A percentile compares a stretch with the other conserved stretches of the same genome.
These are phyloP conservation scores for Odocoileus virginianus DNA, from an alignment of 2,113 vertebrate species.

Conservation along the genomic window DNA sequence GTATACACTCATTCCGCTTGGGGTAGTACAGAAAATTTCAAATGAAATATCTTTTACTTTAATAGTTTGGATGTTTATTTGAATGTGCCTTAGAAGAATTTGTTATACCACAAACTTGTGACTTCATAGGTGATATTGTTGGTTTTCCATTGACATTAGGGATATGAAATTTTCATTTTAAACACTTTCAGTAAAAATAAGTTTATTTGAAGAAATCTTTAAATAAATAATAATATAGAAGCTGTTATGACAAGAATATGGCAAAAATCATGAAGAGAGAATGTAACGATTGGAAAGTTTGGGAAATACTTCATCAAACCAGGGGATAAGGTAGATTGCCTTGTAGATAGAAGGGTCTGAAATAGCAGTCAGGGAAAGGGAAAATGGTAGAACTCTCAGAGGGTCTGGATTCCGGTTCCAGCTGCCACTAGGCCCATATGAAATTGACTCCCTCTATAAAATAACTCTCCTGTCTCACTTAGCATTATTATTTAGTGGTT, in stretches of 20 bases:
- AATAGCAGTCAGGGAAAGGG: background rate
- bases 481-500: background rate
- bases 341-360: background rate
- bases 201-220: constrained; percentile 1
- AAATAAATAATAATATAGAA: background rate
- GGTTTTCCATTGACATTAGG: background rate
- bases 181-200: constrained; percentile 1
- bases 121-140: background rate
- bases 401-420: background rate
- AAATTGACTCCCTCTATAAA: background rate
- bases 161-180: background rate
- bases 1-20: background rate
- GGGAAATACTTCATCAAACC: background rate
- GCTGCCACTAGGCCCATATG: background rate
- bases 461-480: background rate
- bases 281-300: background rate
- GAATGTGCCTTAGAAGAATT: constrained; percentile 4
- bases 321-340: background rate
- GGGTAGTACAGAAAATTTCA: background rate
- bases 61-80: background rate
- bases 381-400: background rate
- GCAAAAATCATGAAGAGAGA: background rate
- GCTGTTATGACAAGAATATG: background rate
- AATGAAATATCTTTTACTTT: background rate
- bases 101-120: background rate